These are phyloP conservation scores for Cyprinodon variegatus DNA, from an alignment of 2,113 vertebrate species.

Conservation along the genomic window DNA sequence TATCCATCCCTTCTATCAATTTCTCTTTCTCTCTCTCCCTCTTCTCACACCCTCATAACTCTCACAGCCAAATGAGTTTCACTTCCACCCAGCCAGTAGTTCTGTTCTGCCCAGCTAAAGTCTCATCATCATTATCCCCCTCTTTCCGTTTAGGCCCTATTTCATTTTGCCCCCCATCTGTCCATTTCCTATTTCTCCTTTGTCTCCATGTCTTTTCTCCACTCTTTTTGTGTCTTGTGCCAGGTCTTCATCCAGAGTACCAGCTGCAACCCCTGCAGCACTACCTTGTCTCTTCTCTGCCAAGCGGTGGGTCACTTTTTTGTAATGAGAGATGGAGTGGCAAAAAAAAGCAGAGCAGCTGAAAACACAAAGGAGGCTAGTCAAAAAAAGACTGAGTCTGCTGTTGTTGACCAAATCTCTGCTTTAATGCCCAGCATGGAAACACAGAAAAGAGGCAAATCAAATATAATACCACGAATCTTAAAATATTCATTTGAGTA, in stretches of 20 bases:
- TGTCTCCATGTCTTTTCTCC: constrained; percentile 49
- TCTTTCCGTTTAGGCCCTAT: constrained; percentile 56
- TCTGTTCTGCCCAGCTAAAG: constrained; percentile 60
- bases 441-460: background rate
- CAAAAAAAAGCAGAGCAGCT: background rate
- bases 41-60: constrained; percentile 51
- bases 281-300: constrained; percentile 52
- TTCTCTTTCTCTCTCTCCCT: constrained; percentile 35
- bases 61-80: constrained; percentile 65
- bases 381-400: constrained; percentile 46
- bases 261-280: constrained; percentile 68
- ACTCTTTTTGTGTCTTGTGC: constrained; percentile 44
- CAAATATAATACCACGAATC: background rate
- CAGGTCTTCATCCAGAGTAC: constrained; percentile 58
- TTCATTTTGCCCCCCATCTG: constrained; percentile 69
- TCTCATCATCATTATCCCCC: constrained; percentile 72
- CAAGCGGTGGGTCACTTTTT: constrained; percentile 34
- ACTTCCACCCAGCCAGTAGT: constrained; percentile 59
- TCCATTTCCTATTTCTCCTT: constrained; percentile 58
- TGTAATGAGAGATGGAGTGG: constrained; percentile 19
- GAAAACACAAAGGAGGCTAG: constrained; percentile 16
- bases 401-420: constrained; percentile 18
- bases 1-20: constrained; percentile 26
- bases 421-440: background rate
- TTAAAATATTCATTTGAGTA: constrained; percentile 8